Evolutionary conservation across 2,113 vertebrate species (phyloP).

Genomic region (Seriola quinqueradiata): DNA sequence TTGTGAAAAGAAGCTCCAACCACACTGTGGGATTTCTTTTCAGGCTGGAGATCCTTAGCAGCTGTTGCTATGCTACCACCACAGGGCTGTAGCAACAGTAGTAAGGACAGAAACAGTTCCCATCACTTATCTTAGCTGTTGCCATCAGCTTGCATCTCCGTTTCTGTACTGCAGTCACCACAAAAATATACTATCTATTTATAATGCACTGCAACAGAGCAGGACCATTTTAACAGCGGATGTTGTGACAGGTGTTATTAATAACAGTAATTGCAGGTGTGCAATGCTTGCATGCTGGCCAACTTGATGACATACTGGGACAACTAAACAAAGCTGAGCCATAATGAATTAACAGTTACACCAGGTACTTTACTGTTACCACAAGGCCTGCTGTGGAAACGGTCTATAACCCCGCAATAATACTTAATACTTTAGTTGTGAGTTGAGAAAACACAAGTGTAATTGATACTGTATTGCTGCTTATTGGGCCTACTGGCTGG

Average conservation of each 20-base stretch:
- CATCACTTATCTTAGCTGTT: background rate
- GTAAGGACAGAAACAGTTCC: background rate
- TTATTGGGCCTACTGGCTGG: too few species aligned
- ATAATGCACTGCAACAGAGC: background rate
- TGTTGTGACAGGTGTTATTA: background rate
- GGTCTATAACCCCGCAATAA: too few species aligned
- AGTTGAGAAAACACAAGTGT: too few species aligned
- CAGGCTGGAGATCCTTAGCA: constrained; percentile 51
- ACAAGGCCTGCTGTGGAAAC: too few species aligned
- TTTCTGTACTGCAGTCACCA: background rate
- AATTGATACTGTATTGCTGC: too few species aligned
- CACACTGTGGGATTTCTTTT: constrained; percentile 47
- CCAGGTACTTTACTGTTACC: background rate
- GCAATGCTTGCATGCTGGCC: background rate
- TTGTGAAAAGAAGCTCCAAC: constrained; percentile 30
- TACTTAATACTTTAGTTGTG: too few species aligned
- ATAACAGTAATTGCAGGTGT: background rate
- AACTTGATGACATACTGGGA: background rate
- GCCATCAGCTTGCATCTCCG: background rate
- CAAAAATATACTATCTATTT: background rate
- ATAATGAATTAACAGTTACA: background rate
- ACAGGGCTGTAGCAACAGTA: background rate
- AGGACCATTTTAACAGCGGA: background rate
- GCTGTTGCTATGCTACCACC: constrained; percentile 75
- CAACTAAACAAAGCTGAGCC: background rate